A percentile compares a stretch with the other conserved stretches of the same genome.
These are phyloP conservation scores for Drosophila serrata DNA, from an alignment of 1,140 invertebrate genomes.

Conservation along the genomic window DNA sequence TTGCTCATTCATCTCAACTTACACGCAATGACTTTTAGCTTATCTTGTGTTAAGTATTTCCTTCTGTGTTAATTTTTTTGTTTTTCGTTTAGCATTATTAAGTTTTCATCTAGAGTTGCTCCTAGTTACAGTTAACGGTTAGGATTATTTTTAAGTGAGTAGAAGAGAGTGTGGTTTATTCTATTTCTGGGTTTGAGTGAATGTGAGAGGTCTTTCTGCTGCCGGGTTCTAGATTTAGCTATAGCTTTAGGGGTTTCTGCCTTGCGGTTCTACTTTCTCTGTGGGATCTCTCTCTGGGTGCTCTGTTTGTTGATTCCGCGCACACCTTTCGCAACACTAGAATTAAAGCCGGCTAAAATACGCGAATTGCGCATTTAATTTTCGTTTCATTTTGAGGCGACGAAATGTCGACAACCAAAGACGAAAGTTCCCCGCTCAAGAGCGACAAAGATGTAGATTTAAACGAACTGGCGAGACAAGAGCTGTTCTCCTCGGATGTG, in stretches of 20 bases:
- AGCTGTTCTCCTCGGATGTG: not conserved
- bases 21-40: slow-evolving; percentile 79
- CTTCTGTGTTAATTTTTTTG: not conserved
- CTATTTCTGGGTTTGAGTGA: slow-evolving; percentile 59
- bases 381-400: not conserved
- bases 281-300: slow-evolving; percentile 22
- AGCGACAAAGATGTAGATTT: not conserved
- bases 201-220: slow-evolving; percentile 21
- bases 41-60: slow-evolving; percentile 45
- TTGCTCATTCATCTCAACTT: slow-evolving; percentile 50
- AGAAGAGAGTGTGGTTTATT: slow-evolving; percentile 41
- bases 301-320: slow-evolving; percentile 38
- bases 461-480: not conserved
- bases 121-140: slow-evolving; percentile 45
- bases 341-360: not conserved
- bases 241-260: slow-evolving; percentile 24
- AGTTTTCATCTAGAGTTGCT: slow-evolving; percentile 30
- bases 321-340: not conserved
- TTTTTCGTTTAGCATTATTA: slow-evolving; percentile 31
- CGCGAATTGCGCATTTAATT: slow-evolving; percentile 7
- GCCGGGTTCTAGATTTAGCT: slow-evolving; percentile 18
- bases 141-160: slow-evolving; percentile 44
- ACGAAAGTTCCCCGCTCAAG: not conserved
- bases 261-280: slow-evolving; percentile 3
- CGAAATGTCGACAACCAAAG: slow-evolving; percentile 6